Evolutionary conservation across 2,113 vertebrate genomes (phyloP).

Genomic region (Megalops atlanticus): DNA sequence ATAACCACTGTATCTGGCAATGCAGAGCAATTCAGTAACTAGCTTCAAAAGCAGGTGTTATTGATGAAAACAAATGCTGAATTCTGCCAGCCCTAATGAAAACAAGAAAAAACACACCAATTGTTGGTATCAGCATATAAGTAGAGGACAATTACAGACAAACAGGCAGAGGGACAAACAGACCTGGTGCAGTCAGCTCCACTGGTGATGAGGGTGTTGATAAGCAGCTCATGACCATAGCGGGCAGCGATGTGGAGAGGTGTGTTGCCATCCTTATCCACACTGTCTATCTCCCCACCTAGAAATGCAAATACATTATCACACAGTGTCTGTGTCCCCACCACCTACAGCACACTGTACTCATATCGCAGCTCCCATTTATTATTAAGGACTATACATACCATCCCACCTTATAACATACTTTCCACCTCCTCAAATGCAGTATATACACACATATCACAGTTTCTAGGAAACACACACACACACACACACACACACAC

Average conservation of each 20-base stretch:
- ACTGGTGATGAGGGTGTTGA: slow-evolving; percentile 92
- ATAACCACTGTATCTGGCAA: too few species aligned
- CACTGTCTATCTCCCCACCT: slow-evolving; percentile 92
- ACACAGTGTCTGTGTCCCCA: not conserved
- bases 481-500: slow-evolving; percentile 19
- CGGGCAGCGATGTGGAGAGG: slow-evolving; percentile 93
- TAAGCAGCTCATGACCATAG: slow-evolving; percentile 92
- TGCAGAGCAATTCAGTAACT: too few species aligned
- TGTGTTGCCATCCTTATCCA: slow-evolving; percentile 96
- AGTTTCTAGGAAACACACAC: not conserved
- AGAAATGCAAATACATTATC: slow-evolving; percentile 12
- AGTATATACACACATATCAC: too few species aligned
- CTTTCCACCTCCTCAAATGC: too few species aligned
- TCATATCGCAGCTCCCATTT: too few species aligned
- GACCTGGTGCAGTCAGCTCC: slow-evolving; percentile 91
- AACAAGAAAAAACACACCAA: not conserved
- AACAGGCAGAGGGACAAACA: slow-evolving; percentile 40
- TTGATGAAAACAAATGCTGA: too few species aligned
- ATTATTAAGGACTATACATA: too few species aligned
- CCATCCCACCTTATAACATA: too few species aligned
- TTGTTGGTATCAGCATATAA: not conserved
- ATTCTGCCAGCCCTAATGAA: too few species aligned
- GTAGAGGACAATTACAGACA: not conserved
- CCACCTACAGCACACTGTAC: too few species aligned
- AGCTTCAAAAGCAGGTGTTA: too few species aligned